phyloP scores from a whole-genome alignment of 2,113 vertebrate species.

The Pseudonaja textilis region DNA sequence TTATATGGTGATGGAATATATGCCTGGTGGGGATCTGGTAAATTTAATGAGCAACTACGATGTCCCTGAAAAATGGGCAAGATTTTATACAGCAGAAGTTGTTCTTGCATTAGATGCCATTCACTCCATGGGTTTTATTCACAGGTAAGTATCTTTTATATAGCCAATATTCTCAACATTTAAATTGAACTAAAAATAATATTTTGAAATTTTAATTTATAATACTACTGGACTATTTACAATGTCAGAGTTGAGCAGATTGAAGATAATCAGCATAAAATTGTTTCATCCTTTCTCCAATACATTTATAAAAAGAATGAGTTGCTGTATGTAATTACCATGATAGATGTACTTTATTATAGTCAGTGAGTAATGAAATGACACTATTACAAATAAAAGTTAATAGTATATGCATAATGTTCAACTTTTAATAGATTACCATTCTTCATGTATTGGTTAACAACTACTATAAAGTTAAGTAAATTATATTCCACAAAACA shows the following conservation, averaged over 20 bases:
- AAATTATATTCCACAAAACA: neutral
- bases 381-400: neutral
- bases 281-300: neutral
- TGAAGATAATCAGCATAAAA: neutral
- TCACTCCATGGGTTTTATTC: conserved; percentile 99
- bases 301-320: neutral
- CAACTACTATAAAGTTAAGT: no score
- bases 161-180: neutral
- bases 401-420: neutral
- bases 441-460: no score
- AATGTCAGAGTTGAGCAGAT: neutral
- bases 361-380: neutral
- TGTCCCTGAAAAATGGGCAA: conserved; percentile 97
- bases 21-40: conserved; percentile 97
- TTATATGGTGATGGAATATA: conserved; percentile 99
- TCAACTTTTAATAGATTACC: neutral
- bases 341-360: neutral
- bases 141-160: conserved; percentile 76
- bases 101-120: conserved; percentile 96
- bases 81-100: conserved; percentile 98
- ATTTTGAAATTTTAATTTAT: neutral
- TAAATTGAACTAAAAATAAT: neutral
- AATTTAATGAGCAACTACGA: conserved; percentile 99
- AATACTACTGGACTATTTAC: neutral
- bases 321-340: neutral